These are phyloP conservation scores for Mantis religiosa DNA, from an alignment of 2,888 invertebrate species.

Conservation along the genomic window DNA sequence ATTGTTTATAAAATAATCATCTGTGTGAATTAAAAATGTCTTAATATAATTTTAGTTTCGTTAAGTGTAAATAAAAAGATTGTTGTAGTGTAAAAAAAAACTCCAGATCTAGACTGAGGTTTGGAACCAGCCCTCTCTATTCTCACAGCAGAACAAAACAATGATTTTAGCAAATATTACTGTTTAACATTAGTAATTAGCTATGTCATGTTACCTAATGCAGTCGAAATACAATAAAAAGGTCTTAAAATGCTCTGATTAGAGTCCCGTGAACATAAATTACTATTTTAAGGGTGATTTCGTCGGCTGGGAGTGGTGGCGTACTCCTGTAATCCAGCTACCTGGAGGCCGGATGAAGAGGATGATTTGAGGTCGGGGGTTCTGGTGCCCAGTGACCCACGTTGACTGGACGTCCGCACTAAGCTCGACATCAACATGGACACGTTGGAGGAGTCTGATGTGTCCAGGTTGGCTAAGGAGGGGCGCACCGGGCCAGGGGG, in stretches of 20 bases:
- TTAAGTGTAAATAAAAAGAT: too few species aligned
- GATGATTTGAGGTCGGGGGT: constrained; percentile 89
- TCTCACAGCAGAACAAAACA: too few species aligned
- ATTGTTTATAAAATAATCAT: too few species aligned
- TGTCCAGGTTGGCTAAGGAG: constrained; percentile 93
- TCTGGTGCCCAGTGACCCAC: constrained; percentile 62
- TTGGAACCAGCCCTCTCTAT: not conserved
- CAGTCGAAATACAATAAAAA: too few species aligned
- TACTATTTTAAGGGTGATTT: not conserved
- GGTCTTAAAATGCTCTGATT: too few species aligned
- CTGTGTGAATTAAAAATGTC: too few species aligned
- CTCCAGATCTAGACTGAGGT: too few species aligned
- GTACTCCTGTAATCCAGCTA: constrained; percentile 96
- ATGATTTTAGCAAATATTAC: too few species aligned
- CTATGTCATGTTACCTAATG: too few species aligned
- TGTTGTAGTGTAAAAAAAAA: too few species aligned
- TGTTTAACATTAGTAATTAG: too few species aligned
- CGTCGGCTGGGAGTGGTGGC: constrained; percentile 83
- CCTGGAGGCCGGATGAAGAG: constrained; percentile 87
- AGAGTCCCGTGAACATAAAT: not conserved
- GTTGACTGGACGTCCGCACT: constrained; percentile 94
- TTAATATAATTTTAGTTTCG: too few species aligned
- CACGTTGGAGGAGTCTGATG: constrained; percentile 74
- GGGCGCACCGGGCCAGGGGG: constrained; percentile 64
- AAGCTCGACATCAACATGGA: constrained; percentile 93